Conservation (phyloP, 2,888 invertebrate genomes). For the Pseudolycoriella hygida region DNA sequence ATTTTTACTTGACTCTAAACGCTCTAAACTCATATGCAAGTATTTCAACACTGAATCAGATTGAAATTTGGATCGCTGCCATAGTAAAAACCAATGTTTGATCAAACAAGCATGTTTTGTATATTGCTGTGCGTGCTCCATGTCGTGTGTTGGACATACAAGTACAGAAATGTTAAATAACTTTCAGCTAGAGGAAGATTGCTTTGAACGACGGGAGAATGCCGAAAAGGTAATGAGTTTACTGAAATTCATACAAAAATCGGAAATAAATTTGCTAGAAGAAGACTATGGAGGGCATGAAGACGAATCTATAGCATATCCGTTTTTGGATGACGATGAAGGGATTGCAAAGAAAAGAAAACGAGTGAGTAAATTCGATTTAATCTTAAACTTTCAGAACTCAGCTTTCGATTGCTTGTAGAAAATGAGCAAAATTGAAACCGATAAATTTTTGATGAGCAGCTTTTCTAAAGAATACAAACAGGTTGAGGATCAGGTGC, state of each 20-base stretch:
- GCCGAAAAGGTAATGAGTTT: not conserved
- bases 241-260: not conserved
- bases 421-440: conserved; percentile 6
- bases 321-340: conserved; percentile 5
- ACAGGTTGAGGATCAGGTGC: not conserved
- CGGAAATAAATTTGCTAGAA: not conserved
- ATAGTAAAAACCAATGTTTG: too few relatives aligned
- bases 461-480: conserved; percentile 3
- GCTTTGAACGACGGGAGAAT: not conserved
- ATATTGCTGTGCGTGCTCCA: too few relatives aligned
- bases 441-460: conserved; percentile 2
- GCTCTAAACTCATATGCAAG: too few relatives aligned
- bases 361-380: not conserved
- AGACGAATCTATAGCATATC: conserved; percentile 2
- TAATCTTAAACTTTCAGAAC: too few relatives aligned
- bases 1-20: too few relatives aligned
- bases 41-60: too few relatives aligned
- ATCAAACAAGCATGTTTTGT: too few relatives aligned
- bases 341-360: not conserved
- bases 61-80: too few relatives aligned
- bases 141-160: too few relatives aligned
- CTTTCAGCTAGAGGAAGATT: not conserved
- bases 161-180: too few relatives aligned
- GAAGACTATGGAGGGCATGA: not conserved
- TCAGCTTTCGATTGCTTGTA: not conserved